A percentile compares a stretch with the other conserved stretches of the same genome.
Conservation (phyloP, 2,888 invertebrate genomes). For the Nowickia ferox region DNA sequence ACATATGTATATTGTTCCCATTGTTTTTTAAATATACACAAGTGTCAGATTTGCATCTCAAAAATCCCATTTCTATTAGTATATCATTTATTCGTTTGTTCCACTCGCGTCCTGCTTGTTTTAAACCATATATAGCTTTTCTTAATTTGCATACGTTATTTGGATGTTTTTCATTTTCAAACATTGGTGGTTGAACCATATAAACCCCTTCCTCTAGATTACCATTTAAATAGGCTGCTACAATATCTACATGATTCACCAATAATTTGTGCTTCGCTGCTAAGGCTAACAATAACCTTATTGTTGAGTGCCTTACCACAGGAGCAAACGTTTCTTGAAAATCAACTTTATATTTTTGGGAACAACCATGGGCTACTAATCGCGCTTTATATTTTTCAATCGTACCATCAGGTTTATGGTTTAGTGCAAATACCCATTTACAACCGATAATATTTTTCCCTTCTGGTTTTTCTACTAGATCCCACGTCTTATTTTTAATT, state of each 20-base stretch:
- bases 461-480: slow-evolving; percentile 57
- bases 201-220: no score
- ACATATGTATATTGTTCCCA: neutral
- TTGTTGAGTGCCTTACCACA: neutral
- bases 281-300: neutral
- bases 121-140: neutral
- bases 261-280: neutral
- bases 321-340: slow-evolving; percentile 1
- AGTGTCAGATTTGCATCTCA: neutral
- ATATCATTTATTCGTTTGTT: slow-evolving; percentile 1
- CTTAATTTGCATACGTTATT: neutral
- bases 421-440: slow-evolving; percentile 6
- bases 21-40: slow-evolving; percentile 29
- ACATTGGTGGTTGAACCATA: neutral
- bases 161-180: neutral
- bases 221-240: neutral
- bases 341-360: slow-evolving; percentile 48
- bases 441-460: slow-evolving; percentile 61
- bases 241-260: neutral
- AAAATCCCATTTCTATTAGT: slow-evolving; percentile 9
- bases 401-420: slow-evolving; percentile 52
- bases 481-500: slow-evolving; percentile 61
- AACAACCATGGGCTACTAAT: slow-evolving; percentile 47
- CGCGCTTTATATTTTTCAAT: slow-evolving; percentile 56
- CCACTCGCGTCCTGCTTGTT: neutral